Evolutionary conservation across 2,888 invertebrate genomes (phyloP).

Genomic region (Scotopteryx bipunctaria): DNA sequence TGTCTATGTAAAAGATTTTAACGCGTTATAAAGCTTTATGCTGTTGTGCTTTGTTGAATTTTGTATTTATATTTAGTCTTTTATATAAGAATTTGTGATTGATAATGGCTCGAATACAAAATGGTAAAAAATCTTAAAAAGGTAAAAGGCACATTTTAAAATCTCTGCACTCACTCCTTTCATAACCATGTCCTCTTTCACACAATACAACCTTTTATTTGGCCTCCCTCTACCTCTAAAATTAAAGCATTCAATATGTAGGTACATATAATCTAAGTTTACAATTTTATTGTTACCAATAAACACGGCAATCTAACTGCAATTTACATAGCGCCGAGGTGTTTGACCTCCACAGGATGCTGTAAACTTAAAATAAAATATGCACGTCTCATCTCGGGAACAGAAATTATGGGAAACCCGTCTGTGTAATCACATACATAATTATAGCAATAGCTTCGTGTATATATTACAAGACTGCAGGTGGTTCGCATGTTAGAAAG

Average conservation of each 20-base stretch:
- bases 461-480: constrained; percentile 10
- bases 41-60: too few relatives aligned
- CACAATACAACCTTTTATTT: too few relatives aligned
- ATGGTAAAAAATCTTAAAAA: too few relatives aligned
- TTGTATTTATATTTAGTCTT: too few relatives aligned
- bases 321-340: constrained; percentile 27
- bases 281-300: background rate
- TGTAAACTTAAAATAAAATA: constrained; percentile 33
- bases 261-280: too few relatives aligned
- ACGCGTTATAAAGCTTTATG: background rate
- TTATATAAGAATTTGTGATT: too few relatives aligned
- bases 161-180: too few relatives aligned
- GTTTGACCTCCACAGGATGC: constrained; percentile 40
- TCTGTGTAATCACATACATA: constrained; percentile 23
- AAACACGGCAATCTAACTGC: background rate
- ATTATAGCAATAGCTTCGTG: constrained; percentile 22
- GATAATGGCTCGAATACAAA: too few relatives aligned
- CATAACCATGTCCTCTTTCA: too few relatives aligned
- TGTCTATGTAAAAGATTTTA: background rate
- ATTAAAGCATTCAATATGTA: too few relatives aligned
- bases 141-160: too few relatives aligned
- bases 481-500: background rate
- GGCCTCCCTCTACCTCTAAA: too few relatives aligned
- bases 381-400: constrained; percentile 23
- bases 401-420: constrained; percentile 34